Percentiles rank a stretch among this genome's conserved stretches.
These are phyloP conservation scores for Manduca sexta DNA, from an alignment of 1,140 invertebrate species.

Conservation along the genomic window DNA sequence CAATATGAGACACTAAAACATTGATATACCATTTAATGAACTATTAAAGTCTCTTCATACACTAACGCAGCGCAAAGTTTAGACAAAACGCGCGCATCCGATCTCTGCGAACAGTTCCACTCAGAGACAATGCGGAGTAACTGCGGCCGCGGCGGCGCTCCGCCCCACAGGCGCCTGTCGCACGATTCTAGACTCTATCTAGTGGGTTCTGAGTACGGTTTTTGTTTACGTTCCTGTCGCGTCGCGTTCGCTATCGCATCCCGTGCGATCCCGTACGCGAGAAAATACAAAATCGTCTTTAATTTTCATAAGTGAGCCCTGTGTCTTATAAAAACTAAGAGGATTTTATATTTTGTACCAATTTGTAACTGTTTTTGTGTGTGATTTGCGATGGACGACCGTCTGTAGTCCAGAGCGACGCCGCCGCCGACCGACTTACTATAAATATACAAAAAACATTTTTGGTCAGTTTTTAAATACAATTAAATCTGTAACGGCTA, in stretches of 20 bases:
- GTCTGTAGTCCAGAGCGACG: slow-evolving; percentile 1
- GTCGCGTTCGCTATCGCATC: slow-evolving; percentile 11
- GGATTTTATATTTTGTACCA: slow-evolving; percentile 33
- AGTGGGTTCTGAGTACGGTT: no score
- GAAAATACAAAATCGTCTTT: slow-evolving; percentile 42
- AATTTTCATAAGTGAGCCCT: slow-evolving; percentile 52
- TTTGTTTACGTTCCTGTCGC: slow-evolving; percentile 20
- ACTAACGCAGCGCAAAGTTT: slow-evolving; percentile 4
- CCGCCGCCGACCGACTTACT: background rate
- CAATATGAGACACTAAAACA: slow-evolving; percentile 44
- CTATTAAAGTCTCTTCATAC: slow-evolving; percentile 52
- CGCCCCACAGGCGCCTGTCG: no score
- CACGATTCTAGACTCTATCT: no score
- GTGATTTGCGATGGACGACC: slow-evolving; percentile 11
- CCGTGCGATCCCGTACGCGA: slow-evolving; percentile 13
- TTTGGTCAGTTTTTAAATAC: background rate
- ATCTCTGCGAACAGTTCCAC: no score
- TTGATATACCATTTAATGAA: slow-evolving; percentile 34
- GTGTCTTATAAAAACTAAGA: slow-evolving; percentile 24
- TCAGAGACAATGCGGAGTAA: no score
- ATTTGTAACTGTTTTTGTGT: slow-evolving; percentile 4
- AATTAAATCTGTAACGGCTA: background rate
- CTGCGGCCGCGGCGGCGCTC: no score
- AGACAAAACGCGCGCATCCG: no score
- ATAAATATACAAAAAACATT: slow-evolving; percentile 5